Conservation (phyloP, 2,888 invertebrate genomes). For the Chrysolina haemoptera region DNA sequence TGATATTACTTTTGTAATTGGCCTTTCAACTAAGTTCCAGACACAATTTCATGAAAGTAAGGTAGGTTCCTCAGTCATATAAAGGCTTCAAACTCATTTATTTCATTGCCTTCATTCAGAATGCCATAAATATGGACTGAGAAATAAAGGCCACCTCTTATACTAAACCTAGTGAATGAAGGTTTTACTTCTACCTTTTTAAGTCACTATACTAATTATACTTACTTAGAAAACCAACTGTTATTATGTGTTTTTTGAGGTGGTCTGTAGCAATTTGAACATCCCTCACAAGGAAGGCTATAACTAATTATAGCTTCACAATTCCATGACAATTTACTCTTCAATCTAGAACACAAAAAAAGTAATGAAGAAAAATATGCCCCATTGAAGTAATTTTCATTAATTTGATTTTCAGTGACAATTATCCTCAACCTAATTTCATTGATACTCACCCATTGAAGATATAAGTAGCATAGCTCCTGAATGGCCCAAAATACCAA, state of each 20-base stretch:
- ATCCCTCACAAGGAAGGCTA: slow-evolving; percentile 86
- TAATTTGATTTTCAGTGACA: no score
- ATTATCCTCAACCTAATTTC: not conserved
- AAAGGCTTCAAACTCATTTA: no score
- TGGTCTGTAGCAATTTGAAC: slow-evolving; percentile 77
- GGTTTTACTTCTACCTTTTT: not conserved
- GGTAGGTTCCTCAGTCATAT: no score
- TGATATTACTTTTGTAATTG: no score
- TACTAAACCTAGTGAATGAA: no score
- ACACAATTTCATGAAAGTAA: no score
- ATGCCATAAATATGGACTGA: no score
- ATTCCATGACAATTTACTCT: slow-evolving; percentile 77
- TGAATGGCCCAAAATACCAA: slow-evolving; percentile 88
- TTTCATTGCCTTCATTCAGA: no score
- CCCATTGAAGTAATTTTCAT: no score
- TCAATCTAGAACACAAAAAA: slow-evolving; percentile 60
- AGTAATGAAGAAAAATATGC: not conserved
- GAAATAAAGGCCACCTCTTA: no score
- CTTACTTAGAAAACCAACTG: slow-evolving; percentile 71
- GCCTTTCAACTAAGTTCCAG: no score
- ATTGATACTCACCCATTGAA: slow-evolving; percentile 74
- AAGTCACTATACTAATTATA: slow-evolving; percentile 2
- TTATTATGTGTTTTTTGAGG: slow-evolving; percentile 36
- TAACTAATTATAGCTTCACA: slow-evolving; percentile 82
- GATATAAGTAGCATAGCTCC: slow-evolving; percentile 83